phyloP scores from a whole-genome alignment of 2,888 invertebrate genomes.

The Electrophaes corylata region DNA sequence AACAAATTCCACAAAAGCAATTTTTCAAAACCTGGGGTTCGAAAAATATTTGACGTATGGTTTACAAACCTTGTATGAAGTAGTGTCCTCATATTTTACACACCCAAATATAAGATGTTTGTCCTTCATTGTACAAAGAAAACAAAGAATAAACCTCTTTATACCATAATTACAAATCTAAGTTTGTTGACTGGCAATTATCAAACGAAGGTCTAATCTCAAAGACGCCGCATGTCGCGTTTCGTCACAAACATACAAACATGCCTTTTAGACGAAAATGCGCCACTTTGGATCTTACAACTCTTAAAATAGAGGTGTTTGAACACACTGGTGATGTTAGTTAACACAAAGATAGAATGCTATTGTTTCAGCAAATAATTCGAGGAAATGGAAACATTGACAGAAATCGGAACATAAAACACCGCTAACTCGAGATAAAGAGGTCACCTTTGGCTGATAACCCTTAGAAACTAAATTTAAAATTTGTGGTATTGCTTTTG shows the following conservation, averaged over 20 bases:
- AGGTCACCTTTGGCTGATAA: conserved; percentile 55
- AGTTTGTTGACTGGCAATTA: conserved; percentile 72
- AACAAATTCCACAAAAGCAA: too few relatives aligned
- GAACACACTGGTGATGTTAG: conserved; percentile 39
- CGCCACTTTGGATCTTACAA: conserved; percentile 47
- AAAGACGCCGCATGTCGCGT: conserved; percentile 70
- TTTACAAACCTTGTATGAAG: too few relatives aligned
- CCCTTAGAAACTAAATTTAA: conserved; percentile 18
- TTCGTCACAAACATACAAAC: conserved; percentile 54
- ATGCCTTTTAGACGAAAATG: conserved; percentile 5
- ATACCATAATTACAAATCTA: conserved; percentile 73
- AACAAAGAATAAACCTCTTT: conserved; percentile 50
- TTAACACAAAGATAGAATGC: conserved; percentile 67
- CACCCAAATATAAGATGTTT: neutral
- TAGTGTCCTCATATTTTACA: neutral
- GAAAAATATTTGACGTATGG: too few relatives aligned
- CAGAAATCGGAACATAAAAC: conserved; percentile 75
- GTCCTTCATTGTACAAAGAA: conserved; percentile 50
- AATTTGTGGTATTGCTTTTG: neutral
- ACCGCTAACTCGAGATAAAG: conserved; percentile 57
- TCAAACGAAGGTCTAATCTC: conserved; percentile 75
- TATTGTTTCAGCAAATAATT: conserved; percentile 83
- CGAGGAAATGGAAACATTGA: conserved; percentile 74
- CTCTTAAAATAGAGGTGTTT: conserved; percentile 33
- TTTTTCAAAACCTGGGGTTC: too few relatives aligned